A percentile compares a stretch with the other conserved stretches of the same genome.
Conservation (phyloP, 2,113 vertebrate species). For the Megaptera novaeangliae region DNA sequence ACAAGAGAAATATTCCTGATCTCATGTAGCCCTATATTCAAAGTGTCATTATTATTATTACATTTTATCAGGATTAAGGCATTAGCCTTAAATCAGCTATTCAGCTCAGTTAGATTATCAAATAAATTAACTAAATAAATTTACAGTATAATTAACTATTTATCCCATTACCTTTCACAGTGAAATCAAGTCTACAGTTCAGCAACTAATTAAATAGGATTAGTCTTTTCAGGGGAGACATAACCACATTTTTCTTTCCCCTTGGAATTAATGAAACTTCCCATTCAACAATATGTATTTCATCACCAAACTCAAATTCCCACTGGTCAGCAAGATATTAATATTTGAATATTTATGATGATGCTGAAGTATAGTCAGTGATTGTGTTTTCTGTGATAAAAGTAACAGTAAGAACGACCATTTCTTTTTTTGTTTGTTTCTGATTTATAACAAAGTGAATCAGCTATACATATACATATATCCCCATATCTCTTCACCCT, state of each 20-base stretch:
- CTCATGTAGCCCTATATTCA: background rate
- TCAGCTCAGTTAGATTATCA: background rate
- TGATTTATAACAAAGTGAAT: too few species aligned
- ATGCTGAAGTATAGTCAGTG: background rate
- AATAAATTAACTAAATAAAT: constrained; percentile 28
- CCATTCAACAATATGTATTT: background rate
- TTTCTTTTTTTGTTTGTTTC: background rate
- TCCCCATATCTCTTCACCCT: too few species aligned
- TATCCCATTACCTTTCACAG: constrained; percentile 27
- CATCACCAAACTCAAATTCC: constrained; percentile 23
- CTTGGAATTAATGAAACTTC: constrained; percentile 34
- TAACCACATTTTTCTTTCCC: background rate
- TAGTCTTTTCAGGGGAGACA: constrained; percentile 12
- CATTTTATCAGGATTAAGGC: background rate
- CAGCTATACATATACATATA: too few species aligned
- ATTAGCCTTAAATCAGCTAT: background rate
- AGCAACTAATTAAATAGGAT: constrained; percentile 36
- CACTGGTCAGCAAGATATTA: constrained; percentile 14
- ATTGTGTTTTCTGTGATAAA: constrained; percentile 42
- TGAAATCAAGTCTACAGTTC: constrained; percentile 28
- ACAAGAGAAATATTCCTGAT: background rate
- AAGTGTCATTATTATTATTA: constrained; percentile 10
- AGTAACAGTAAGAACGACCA: constrained; percentile 9
- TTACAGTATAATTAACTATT: constrained; percentile 33
- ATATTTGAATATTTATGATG: constrained; percentile 38